These are phyloP conservation scores for Mya arenaria DNA, from an alignment of 1,140 invertebrate genomes.

Conservation along the genomic window DNA sequence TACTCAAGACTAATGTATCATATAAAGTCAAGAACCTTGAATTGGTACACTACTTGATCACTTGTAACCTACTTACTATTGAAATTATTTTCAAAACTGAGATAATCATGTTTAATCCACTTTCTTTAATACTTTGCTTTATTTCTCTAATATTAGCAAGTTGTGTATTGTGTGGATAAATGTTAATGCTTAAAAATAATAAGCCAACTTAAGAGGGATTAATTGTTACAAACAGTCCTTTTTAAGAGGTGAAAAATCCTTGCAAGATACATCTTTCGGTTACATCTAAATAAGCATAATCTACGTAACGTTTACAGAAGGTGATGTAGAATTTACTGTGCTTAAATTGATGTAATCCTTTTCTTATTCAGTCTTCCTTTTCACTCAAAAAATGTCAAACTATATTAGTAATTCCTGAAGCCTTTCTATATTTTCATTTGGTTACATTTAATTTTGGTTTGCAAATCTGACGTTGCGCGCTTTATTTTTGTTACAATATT, in stretches of 20 bases:
- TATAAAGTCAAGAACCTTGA: conserved; percentile 47
- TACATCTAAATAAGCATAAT: too few relatives aligned
- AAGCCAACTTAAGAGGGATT: conserved; percentile 23
- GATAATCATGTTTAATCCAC: conserved; percentile 40
- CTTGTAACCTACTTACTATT: conserved; percentile 2
- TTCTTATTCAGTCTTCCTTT: too few relatives aligned
- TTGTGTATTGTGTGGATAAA: conserved; percentile 42
- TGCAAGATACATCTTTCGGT: background rate
- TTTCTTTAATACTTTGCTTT: conserved; percentile 36
- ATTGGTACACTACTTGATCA: conserved; percentile 30
- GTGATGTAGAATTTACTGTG: too few relatives aligned
- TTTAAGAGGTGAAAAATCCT: background rate
- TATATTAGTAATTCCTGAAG: too few relatives aligned
- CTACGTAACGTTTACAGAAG: too few relatives aligned
- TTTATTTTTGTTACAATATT: too few relatives aligned
- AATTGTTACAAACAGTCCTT: background rate
- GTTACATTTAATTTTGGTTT: too few relatives aligned
- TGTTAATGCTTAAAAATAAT: conserved; percentile 35
- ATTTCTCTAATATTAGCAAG: conserved; percentile 36
- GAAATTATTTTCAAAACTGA: conserved; percentile 1
- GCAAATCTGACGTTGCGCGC: too few relatives aligned
- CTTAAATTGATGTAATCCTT: too few relatives aligned
- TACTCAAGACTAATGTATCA: conserved; percentile 42
- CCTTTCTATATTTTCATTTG: too few relatives aligned
- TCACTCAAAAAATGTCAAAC: too few relatives aligned